Conservation (phyloP, 2,888 invertebrate species). For the Mesodorylaimus sp. region DNA sequence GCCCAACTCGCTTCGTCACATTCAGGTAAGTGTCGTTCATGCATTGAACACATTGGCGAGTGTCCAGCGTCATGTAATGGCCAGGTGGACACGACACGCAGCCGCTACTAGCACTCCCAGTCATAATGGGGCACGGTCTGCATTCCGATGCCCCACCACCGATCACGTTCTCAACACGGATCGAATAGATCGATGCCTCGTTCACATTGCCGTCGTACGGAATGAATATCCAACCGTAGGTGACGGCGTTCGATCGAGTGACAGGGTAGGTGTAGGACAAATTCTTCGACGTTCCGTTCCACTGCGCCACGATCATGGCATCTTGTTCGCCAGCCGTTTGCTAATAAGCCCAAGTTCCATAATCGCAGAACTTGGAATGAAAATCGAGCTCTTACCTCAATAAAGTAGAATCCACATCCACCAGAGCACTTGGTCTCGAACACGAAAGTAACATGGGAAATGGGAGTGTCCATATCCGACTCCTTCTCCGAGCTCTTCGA, state of each 20-base stretch:
- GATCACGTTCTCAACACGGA: slow-evolving; percentile 41
- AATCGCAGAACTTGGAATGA: not conserved
- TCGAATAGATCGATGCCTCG: slow-evolving; percentile 37
- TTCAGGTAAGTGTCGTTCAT: slow-evolving; percentile 30
- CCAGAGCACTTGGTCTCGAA: slow-evolving; percentile 39
- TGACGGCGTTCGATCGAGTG: not conserved
- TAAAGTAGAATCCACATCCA: slow-evolving; percentile 40
- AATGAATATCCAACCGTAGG: slow-evolving; percentile 9
- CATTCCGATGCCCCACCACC: slow-evolving; percentile 41
- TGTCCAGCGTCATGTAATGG: slow-evolving; percentile 34
- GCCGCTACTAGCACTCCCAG: too few species aligned
- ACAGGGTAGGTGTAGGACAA: slow-evolving; percentile 4
- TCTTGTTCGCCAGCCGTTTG: not conserved
- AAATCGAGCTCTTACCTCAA: not conserved
- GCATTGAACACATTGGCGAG: slow-evolving; percentile 34
- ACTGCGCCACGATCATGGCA: not conserved
- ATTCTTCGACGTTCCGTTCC: slow-evolving; percentile 12
- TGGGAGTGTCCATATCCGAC: slow-evolving; percentile 24
- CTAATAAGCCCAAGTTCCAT: not conserved
- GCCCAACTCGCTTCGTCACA: slow-evolving; percentile 12
- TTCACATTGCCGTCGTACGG: too few species aligned
- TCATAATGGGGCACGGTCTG: slow-evolving; percentile 25
- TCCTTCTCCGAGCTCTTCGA: slow-evolving; percentile 16
- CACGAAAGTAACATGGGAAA: slow-evolving; percentile 37
- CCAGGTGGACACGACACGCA: slow-evolving; percentile 41